phyloP scores from a whole-genome alignment of 2,113 vertebrate genomes.

The Pungitius pungitius region DNA sequence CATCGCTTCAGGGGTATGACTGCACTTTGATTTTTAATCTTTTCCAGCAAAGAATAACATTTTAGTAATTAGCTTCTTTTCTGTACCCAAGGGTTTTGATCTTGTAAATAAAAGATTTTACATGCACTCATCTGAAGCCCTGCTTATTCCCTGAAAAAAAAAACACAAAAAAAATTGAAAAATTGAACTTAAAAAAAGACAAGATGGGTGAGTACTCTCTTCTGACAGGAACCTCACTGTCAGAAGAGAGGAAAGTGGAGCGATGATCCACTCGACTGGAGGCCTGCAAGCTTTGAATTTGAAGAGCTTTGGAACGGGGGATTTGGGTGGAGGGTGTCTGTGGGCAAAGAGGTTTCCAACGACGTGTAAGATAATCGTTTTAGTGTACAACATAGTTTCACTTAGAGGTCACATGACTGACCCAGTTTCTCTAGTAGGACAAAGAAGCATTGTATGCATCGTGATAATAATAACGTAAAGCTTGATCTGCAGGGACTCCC shows the following conservation, averaged over 20 bases:
- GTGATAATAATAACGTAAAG: constrained; percentile 3
- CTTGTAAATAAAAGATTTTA: background rate
- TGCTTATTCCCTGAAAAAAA: background rate
- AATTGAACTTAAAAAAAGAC: background rate
- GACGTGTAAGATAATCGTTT: background rate
- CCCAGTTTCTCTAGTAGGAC: background rate
- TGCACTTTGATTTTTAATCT: background rate
- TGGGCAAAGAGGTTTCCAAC: background rate
- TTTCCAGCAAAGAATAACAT: background rate
- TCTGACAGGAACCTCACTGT: background rate
- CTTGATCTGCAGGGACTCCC: constrained; percentile 82
- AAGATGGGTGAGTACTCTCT: background rate
- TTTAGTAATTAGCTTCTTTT: background rate
- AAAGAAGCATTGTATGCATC: background rate
- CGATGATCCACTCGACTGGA: background rate
- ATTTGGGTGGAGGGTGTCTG: background rate
- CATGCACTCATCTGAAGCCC: background rate
- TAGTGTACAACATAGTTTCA: background rate
- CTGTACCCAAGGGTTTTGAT: background rate
- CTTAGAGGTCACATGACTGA: background rate
- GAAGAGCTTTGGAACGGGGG: background rate
- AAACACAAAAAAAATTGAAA: no score
- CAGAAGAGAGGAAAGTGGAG: background rate
- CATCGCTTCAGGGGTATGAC: constrained; percentile 89
- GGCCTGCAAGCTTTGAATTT: constrained; percentile 11